phyloP scores from a whole-genome alignment of 2,888 invertebrate species.

The Dexiosoma caninum region DNA sequence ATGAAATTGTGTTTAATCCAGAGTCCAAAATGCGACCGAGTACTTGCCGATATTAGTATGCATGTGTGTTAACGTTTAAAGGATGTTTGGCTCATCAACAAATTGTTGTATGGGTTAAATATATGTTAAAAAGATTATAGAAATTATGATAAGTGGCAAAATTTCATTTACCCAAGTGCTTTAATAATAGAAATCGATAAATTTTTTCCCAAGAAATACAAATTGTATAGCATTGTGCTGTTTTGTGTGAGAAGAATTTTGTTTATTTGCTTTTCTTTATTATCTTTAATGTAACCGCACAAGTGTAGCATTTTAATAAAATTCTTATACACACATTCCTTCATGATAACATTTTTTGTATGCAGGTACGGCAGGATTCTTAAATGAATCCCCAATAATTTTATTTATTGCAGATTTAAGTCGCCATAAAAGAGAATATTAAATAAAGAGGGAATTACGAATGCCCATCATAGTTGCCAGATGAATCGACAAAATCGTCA shows the following conservation, averaged over 20 bases:
- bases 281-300: not conserved
- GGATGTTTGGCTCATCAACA: not conserved
- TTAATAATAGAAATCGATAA: conserved; percentile 39
- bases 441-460: not conserved
- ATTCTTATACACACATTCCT: not conserved
- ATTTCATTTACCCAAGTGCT: conserved; percentile 46
- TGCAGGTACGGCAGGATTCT: conserved; percentile 45
- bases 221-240: not conserved
- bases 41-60: conserved; percentile 15
- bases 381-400: not conserved
- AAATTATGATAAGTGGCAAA: conserved; percentile 53
- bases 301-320: not conserved
- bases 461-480: not conserved
- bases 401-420: not conserved
- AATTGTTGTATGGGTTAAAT: not conserved
- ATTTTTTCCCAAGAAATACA: not conserved
- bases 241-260: not conserved
- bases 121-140: conserved; percentile 29
- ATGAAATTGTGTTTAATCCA: conserved; percentile 17
- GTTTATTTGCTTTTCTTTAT: no score
- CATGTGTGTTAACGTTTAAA: not conserved
- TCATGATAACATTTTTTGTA: conserved; percentile 13
- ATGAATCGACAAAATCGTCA: no score
- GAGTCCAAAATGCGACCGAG: conserved; percentile 28
- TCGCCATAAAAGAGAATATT: not conserved